Base-by-base conservation (phyloP, 2,113 vertebrate genomes). In the Apaloderma vittatum region DNA sequence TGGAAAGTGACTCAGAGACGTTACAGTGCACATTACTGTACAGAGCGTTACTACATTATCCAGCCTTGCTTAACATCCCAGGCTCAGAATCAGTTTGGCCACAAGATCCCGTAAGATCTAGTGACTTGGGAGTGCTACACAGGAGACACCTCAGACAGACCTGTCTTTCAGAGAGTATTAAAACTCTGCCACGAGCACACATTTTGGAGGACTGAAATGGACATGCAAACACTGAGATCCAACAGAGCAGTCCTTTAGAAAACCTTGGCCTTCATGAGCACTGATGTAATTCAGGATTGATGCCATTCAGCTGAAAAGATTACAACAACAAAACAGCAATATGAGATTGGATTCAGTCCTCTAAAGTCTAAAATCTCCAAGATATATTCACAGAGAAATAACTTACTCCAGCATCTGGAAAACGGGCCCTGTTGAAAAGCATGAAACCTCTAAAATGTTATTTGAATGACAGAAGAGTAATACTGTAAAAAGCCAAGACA, bases 271-370 rank as follows among this genome's bases (percentile, higher is more conserved):
- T 92, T 71, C 51, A 20, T 45, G 36, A 86, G 80, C 75, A 86
- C 62, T 95, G 88, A 90, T 93, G 90, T 93, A 96, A 94, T 92
- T 90, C 85, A 88, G 74, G 55, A 96, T 94, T 90, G 92, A 86
- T 90, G 82, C 75, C 78, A 92, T 21, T 2, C 2, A 94, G n/a
- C 66, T 91, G 55, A 77, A 92, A 82, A 94, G 72, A 92, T 84
- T 96, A 49, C 55, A 93, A 63, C 65, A 91, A 83, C 52, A 93
- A 93, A 95, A 92, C 68, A 93, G 75, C 67, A 93, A 93, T 71
- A 83, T 80, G 71, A 92, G 51, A 83, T 58, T 82, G 45, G 71
- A 93, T 14, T 83, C 86, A 80, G 72, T 71, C 51, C 76, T 92
- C 85, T 37, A 63, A 93, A 92, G 29, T 70, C 80, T 88, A 94